Percentiles rank a stretch among this genome's conserved stretches.
These are phyloP conservation scores for Mnemiopsis leidyi DNA, from an alignment of 37 sponge, comb jelly and placozoan species.

Conservation along the genomic window DNA sequence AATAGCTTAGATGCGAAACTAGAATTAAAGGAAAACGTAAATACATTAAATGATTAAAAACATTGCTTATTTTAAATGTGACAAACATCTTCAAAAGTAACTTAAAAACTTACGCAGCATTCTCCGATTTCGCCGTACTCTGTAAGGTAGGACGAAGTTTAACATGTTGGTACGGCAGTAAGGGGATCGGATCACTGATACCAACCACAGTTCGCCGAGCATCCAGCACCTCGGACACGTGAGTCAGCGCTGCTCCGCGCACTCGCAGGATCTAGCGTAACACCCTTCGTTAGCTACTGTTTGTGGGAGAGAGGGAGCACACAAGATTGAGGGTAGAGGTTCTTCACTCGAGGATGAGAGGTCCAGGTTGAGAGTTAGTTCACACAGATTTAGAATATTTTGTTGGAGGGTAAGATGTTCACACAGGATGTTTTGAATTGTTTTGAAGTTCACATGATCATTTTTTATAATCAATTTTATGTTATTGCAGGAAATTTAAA, in stretches of 20 bases:
- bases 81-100: neutral
- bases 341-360: neutral
- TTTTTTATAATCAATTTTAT: no score
- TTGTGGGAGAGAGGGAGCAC: neutral
- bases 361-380: no score
- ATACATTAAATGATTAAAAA: no score
- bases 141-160: neutral
- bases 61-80: no score
- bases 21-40: no score
- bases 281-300: neutral
- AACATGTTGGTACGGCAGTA: neutral
- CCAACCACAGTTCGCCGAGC: neutral
- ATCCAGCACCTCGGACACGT: neutral
- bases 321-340: neutral
- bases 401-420: no score
- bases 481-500: no score
- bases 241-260: neutral
- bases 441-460: no score
- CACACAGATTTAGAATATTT: no score
- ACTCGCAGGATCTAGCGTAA: neutral
- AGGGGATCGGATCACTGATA: constrained; percentile 9
- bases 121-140: neutral
- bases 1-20: no score
- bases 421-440: no score
- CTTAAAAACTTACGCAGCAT: neutral